phyloP scores from a whole-genome alignment of 2,113 vertebrate genomes.

The Chloebia gouldiae region DNA sequence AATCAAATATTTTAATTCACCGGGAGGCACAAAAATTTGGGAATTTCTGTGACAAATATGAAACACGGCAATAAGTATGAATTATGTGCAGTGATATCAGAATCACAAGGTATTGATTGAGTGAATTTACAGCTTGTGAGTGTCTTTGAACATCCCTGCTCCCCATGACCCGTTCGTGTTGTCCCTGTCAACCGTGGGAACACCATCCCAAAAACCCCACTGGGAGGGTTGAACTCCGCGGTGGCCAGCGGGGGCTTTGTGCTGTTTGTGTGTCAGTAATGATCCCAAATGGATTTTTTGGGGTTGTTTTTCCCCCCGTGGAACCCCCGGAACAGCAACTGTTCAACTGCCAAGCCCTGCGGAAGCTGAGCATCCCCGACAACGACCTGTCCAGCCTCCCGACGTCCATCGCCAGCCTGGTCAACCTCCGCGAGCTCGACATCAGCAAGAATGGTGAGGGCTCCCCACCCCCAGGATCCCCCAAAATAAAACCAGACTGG shows the following conservation, averaged over 20 bases:
- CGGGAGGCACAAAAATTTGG: accelerated
- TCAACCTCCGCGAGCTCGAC: constrained; percentile 97
- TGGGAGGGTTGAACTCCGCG: neutral
- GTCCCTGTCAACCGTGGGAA: accelerated
- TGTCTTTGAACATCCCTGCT: neutral
- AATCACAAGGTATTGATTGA: accelerated
- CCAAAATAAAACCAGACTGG: neutral
- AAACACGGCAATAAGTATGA: accelerated
- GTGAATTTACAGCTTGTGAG: accelerated
- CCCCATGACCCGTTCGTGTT: accelerated
- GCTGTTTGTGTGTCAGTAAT: neutral
- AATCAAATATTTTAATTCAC: neutral
- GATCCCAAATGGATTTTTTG: neutral
- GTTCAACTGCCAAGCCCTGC: constrained; percentile 96
- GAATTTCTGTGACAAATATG: accelerated
- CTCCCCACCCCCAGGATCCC: neutral
- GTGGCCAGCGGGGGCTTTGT: neutral
- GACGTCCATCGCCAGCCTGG: constrained; percentile 93
- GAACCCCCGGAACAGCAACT: constrained; percentile 83
- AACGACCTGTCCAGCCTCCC: constrained; percentile 97
- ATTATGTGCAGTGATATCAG: accelerated
- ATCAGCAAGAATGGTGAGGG: constrained; percentile 98
- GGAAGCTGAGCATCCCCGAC: constrained; percentile 97
- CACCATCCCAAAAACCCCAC: neutral
- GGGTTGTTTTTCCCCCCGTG: neutral